Conservation (phyloP, 2,888 invertebrate species). For the Oscheius onirici region DNA sequence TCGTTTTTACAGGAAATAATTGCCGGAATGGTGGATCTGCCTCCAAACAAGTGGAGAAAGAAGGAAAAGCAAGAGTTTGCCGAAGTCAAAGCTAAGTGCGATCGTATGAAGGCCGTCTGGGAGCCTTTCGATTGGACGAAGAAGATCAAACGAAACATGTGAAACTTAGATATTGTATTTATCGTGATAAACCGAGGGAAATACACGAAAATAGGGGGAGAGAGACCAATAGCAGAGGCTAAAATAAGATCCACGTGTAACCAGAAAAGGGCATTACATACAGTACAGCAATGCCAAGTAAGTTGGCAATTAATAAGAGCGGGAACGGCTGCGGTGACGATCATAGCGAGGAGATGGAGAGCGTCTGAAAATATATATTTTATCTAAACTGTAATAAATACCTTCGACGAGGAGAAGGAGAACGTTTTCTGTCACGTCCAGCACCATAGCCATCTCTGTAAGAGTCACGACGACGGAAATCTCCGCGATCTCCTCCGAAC, state of each 20-base stretch:
- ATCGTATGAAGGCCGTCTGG: slow-evolving; percentile 49
- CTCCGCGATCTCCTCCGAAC: slow-evolving; percentile 10
- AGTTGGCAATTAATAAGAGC: slow-evolving; percentile 14
- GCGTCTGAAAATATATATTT: not conserved
- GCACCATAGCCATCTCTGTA: slow-evolving; percentile 13
- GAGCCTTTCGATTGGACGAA: slow-evolving; percentile 59
- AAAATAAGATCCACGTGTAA: not conserved
- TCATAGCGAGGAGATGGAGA: slow-evolving; percentile 34
- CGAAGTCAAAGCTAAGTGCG: slow-evolving; percentile 69
- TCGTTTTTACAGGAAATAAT: slow-evolving; percentile 81
- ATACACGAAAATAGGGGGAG: not conserved
- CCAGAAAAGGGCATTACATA: too few relatives aligned
- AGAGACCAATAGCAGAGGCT: slow-evolving; percentile 9
- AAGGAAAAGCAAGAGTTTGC: slow-evolving; percentile 82
- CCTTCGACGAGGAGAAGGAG: slow-evolving; percentile 20
- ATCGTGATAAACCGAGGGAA: slow-evolving; percentile 9
- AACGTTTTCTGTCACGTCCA: not conserved
- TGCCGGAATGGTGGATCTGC: slow-evolving; percentile 90
- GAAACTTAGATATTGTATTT: slow-evolving; percentile 17
- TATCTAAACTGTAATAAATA: not conserved
- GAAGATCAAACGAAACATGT: slow-evolving; percentile 35
- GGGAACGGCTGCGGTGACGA: slow-evolving; percentile 30
- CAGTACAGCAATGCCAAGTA: not conserved
- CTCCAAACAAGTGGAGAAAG: slow-evolving; percentile 84
- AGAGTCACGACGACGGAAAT: slow-evolving; percentile 21